Evolutionary conservation across 2,888 invertebrate genomes (phyloP).

Genomic region (Drosophila recens): DNA sequence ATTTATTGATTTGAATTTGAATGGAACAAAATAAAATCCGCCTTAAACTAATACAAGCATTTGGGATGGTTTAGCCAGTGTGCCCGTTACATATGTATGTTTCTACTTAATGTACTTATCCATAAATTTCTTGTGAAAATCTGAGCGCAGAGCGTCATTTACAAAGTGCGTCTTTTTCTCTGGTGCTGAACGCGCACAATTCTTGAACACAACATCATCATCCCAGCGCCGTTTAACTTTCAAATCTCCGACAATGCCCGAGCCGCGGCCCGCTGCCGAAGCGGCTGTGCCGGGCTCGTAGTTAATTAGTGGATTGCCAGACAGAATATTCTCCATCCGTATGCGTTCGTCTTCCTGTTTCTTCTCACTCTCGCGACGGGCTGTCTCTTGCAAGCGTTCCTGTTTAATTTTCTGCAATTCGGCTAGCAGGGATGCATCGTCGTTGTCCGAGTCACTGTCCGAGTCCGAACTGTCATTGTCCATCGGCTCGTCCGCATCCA

Average conservation of each 20-base stretch:
- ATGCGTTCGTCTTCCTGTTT: slow-evolving; percentile 98
- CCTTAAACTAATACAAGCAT: slow-evolving; percentile 22
- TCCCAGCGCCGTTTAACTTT: slow-evolving; percentile 97
- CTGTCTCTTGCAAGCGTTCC: slow-evolving; percentile 96
- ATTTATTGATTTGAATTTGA: slow-evolving; percentile 39
- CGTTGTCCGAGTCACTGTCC: slow-evolving; percentile 89
- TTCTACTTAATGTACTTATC: slow-evolving; percentile 98
- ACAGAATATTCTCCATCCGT: slow-evolving; percentile 98
- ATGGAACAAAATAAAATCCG: background rate
- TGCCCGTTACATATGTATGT: no score
- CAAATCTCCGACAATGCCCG: slow-evolving; percentile 52
- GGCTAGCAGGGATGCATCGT: slow-evolving; percentile 96
- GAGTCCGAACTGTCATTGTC: slow-evolving; percentile 91
- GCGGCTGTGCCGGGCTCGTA: slow-evolving; percentile 87
- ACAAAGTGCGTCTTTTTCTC: slow-evolving; percentile 97
- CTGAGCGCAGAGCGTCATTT: slow-evolving; percentile 98
- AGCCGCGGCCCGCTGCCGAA: slow-evolving; percentile 86
- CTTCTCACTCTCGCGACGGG: slow-evolving; percentile 95
- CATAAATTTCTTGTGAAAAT: slow-evolving; percentile 99
- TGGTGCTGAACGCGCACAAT: slow-evolving; percentile 98
- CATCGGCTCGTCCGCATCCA: slow-evolving; percentile 98
- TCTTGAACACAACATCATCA: slow-evolving; percentile 99
- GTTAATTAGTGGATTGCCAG: slow-evolving; percentile 97
- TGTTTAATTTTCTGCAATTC: slow-evolving; percentile 98
- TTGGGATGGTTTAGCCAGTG: background rate